Evolutionary conservation across 2,888 invertebrate genomes (phyloP), one percentile per base, ranked within the genome.

Genomic region (Drosophila nr. fundita): DNA sequence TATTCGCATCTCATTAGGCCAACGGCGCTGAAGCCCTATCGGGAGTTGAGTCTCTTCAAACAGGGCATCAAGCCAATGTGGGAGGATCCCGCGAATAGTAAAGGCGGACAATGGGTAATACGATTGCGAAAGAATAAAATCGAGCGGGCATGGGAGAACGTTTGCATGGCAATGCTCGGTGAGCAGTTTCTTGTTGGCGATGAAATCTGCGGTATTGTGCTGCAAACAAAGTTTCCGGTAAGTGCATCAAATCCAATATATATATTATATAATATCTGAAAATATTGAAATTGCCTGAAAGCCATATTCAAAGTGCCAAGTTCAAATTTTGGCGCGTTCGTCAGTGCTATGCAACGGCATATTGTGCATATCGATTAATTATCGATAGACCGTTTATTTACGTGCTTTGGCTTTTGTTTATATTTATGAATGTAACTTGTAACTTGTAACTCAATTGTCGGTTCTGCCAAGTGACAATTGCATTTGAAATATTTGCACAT

Each of bases 111-210:
- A 94, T 99, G 99, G 99, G 98, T 99, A 87, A 97, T 99, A 78
- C 95, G 99, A 82, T 94, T 99, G 92, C 96, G 98, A 91, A 99
- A 99, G 94, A 97, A 98, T 78, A 95, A 98, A 93, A 98, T 98
- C 57, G 98, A 98, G 40, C 95, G 99, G 77, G 99, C 99, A 92
- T 99, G 99, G 99, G 99, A 99, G 94, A 99, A 99, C 94, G 95
- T 99, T 64, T 97, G 99, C 90, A 96, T 99, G 95, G 99, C 99
- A 74, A 98, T 99, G 97, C 94, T 99, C 83, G 99, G 99, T 6
- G 99, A 99, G 93, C 99, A 99, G 94, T 99, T 99, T 94, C 97
- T 99, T 96, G 99, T 99, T 48, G 99, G 99, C 24, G 97, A 98
- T 87, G 99, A 99, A 94, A 98, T 99, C 89, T 99, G 99, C 94